Conservation (phyloP, 2,797 vertebrate species). For the Mastacembelus armatus region DNA sequence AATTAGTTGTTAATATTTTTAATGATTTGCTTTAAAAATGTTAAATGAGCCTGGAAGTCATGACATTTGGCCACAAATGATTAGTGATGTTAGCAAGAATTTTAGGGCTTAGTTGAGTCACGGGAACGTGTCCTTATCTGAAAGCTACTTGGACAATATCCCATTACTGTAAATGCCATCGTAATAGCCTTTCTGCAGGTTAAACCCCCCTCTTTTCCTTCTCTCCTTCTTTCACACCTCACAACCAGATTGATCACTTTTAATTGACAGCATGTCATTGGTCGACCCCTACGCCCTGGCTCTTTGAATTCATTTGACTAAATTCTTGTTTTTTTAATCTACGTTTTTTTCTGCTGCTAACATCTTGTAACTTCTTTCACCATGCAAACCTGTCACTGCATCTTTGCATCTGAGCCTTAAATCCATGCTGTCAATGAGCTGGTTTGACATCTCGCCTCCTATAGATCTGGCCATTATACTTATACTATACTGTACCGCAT, state of each 20-base stretch:
- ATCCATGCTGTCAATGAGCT: constrained; percentile 30
- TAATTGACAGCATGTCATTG: constrained; percentile 76
- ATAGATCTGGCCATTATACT: constrained; percentile 29
- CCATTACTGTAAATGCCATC: constrained; percentile 38
- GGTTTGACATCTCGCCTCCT: constrained; percentile 46
- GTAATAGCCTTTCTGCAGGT: constrained; percentile 41
- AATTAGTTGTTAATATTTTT: neutral
- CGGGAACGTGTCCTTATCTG: constrained; percentile 29
- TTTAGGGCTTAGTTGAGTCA: constrained; percentile 36
- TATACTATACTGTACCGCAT: too few species aligned
- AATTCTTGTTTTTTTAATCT: constrained; percentile 24
- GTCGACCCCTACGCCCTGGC: constrained; percentile 65
- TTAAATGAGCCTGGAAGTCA: constrained; percentile 30
- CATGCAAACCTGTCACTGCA: constrained; percentile 26
- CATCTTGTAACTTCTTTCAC: constrained; percentile 44
- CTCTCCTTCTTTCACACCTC: constrained; percentile 50
- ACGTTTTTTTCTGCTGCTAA: constrained; percentile 27
- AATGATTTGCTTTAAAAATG: constrained; percentile 1
- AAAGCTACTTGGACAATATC: constrained; percentile 41
- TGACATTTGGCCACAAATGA: constrained; percentile 34
- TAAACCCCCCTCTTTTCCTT: constrained; percentile 35
- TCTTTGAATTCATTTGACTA: constrained; percentile 60
- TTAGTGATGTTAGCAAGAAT: constrained; percentile 23
- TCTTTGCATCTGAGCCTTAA: constrained; percentile 16
- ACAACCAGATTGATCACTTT: constrained; percentile 68